Base-by-base conservation (phyloP, 2,797 vertebrate species). In the Argya squamiceps region DNA sequence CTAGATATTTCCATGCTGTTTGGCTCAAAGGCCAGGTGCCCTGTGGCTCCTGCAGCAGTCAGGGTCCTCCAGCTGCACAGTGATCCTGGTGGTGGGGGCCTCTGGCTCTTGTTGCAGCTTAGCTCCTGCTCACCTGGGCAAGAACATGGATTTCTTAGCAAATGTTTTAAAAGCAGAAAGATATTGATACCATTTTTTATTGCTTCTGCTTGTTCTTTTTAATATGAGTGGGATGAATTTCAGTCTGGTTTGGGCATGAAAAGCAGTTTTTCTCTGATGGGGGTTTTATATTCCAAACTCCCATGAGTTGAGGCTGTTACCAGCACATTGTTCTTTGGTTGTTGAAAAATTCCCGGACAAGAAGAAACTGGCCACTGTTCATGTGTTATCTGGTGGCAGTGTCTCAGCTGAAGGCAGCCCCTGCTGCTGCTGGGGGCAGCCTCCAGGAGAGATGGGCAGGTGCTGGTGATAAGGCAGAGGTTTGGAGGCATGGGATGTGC, bases 401-500 rank as follows among this genome's bases (percentile, higher is more conserved):
- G 21, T 24, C 24, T 52, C 6, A 3, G 6, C 39, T 8, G 15
- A 17, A 26, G 37, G 63, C 43, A 62, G 52, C 30, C 37, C 46
- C 8, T 34, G 41, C 4, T 24, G 24, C 10, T 34, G 39, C 4
- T 22, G 24, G 36, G 24, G 46, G 16, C n/a, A 36, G 22, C 7
- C 20, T 37, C 69, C 32, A 16, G 2, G 12, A 23, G 70, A 34
- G n/a, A 7, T 23, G n/a, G 15, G 32, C 21, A 24, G 9, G 32
- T 18, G 21, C 1, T 29, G 34, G 9, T 10, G 50, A 0, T 2
- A 14, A 53, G 46, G 53, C 20, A 64, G 37, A 70, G 41, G 21
- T 2, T 14, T 39, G 55, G 53, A 43, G 64, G 22, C 4, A 5
- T 0, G 0, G 24, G 2, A 0, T 5, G 26, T 32, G 39, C 36